Conservation (phyloP, 2,113 vertebrate genomes). For the Psephotus haematonotus region DNA sequence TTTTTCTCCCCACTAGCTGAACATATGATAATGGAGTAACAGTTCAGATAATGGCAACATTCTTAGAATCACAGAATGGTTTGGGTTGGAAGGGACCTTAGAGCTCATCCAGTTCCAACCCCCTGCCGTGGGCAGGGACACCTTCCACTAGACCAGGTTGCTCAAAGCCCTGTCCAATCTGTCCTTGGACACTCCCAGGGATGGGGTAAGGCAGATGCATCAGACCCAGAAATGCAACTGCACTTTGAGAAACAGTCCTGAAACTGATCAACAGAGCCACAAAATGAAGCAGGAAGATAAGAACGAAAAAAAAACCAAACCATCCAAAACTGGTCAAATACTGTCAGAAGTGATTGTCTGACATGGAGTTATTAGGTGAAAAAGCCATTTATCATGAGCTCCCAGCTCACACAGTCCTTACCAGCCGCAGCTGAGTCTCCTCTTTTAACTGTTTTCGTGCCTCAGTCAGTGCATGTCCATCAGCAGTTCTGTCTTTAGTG, state of each 20-base stretch:
- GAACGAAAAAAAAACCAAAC: neutral
- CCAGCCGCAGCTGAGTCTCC: slow-evolving; percentile 93
- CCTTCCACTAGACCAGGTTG: neutral
- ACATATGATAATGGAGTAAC: fast-evolving
- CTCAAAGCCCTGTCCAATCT: neutral
- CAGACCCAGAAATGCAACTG: neutral
- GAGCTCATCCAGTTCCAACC: neutral
- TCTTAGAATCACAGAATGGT: neutral
- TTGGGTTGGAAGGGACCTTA: neutral
- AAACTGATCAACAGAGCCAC: neutral
- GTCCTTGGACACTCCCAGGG: neutral
- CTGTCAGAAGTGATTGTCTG: too few species aligned
- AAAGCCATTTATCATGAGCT: neutral
- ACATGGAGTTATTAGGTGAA: fast-evolving
- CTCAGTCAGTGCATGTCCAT: slow-evolving; percentile 87
- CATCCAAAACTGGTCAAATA: neutral
- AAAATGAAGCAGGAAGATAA: neutral
- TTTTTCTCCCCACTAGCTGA: neutral
- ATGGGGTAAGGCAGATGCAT: neutral
- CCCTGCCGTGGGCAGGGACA: neutral
- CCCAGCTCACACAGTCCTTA: slow-evolving; percentile 48
- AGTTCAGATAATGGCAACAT: neutral
- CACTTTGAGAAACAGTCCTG: neutral
- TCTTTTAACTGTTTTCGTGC: slow-evolving; percentile 95
- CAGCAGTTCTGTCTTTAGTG: slow-evolving; percentile 81